Evolutionary conservation across 2,797 vertebrate genomes (phyloP), one percentile per base, ranked within the genome.

Genomic region (Emydoidea blandingii): DNA sequence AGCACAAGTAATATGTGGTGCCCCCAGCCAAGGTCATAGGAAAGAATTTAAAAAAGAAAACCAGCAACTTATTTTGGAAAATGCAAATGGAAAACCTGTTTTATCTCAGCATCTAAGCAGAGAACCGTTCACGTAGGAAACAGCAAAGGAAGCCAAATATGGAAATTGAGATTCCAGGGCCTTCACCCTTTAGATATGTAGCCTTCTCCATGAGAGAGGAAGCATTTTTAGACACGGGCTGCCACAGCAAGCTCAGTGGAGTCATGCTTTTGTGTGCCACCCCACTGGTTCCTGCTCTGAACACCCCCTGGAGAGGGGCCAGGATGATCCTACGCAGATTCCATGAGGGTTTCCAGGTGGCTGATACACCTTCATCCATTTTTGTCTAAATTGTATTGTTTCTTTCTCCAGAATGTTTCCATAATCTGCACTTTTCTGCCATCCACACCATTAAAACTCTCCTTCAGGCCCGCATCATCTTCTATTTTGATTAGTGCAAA

Each of bases 21-120:
- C 94, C 90, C 92, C 56, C 65, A 76, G 92, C 50, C 88, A 96
- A 97, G 93, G 93, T 97, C 91, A 90, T 68, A 97, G 94, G 95
- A 96, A 96, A 95, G 93, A 91, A 57, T 95, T 89, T 76, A 96
- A 88, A 50, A 47, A 86, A 93, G 90, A 16, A 91, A 92, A 68
- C 49, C 52, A 76, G 88, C 83, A 83, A 85, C 57, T 90, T 96
- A 79, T 84, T 93, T 91, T 93, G 92, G 91, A 95, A 96, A 93
- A 93, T 89, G 88, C 62, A 97, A 95, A 91, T 76, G 86, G 91
- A 87, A 95, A 92, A 95, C 80, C 27, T 92, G 94, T 85, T 94
- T 89, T 94, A 83, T 95, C 65, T 0, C 81, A 14, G 80, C 57
- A 94, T 96, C 93, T 87, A 50, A 89, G 91, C 34, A 47, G 81